Evolutionary conservation across 2,888 invertebrate species (phyloP).

Genomic region (Agrochola lota): DNA sequence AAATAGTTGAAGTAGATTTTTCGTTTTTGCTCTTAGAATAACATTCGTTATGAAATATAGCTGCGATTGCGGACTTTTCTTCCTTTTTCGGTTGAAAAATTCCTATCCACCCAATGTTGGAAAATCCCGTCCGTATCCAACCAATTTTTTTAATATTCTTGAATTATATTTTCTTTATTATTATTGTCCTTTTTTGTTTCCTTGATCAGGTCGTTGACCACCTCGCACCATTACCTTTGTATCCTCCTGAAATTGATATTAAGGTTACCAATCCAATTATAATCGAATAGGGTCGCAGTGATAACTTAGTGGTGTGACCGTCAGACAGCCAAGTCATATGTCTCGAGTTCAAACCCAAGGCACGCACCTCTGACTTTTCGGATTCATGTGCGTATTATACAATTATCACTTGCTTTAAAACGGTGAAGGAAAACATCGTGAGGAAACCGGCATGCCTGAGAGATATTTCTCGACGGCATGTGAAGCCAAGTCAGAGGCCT

Average conservation of each 20-base stretch:
- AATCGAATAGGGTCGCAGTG: background rate
- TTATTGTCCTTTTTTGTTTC: background rate
- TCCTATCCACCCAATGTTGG: background rate
- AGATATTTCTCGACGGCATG: too few relatives aligned
- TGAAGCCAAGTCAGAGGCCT: too few relatives aligned
- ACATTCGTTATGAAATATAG: background rate
- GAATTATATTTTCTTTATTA: background rate
- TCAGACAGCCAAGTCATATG: too few relatives aligned
- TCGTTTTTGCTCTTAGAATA: background rate
- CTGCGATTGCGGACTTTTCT: background rate
- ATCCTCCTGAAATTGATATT: background rate
- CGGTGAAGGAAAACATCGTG: too few relatives aligned
- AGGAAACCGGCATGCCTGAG: too few relatives aligned
- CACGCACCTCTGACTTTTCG: too few relatives aligned
- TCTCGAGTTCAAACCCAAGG: too few relatives aligned
- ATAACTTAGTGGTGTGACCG: too few relatives aligned
- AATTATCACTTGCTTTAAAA: too few relatives aligned
- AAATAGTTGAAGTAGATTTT: conserved; percentile 28
- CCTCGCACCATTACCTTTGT: too few relatives aligned
- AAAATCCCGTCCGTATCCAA: background rate
- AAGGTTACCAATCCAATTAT: background rate
- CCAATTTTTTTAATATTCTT: background rate
- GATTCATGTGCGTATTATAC: too few relatives aligned
- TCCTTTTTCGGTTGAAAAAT: background rate
- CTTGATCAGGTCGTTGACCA: too few relatives aligned